A percentile compares a stretch with the other conserved stretches of the same genome.
Evolutionary conservation across 2,113 vertebrate species (phyloP).

Genomic region (Engraulis encrasicolus): DNA sequence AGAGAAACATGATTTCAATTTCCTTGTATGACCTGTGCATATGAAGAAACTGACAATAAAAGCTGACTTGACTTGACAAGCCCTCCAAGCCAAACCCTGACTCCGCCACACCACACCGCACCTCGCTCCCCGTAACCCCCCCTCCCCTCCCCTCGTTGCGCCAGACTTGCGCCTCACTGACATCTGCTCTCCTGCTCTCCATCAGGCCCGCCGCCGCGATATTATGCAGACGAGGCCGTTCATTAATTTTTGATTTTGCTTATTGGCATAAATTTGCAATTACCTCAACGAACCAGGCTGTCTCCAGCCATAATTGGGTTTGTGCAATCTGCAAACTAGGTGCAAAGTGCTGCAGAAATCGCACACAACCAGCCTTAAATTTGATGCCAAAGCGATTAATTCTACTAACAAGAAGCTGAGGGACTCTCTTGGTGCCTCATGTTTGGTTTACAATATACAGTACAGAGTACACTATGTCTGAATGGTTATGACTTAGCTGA

Average conservation of each 20-base stretch:
- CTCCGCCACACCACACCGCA: no score
- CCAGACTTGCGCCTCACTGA: not conserved
- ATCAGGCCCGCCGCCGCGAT: not conserved
- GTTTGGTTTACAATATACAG: not conserved
- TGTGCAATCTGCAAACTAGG: not conserved
- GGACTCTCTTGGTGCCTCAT: not conserved
- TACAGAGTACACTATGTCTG: not conserved
- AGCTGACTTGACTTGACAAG: no score
- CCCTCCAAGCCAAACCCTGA: no score
- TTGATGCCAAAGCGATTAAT: not conserved
- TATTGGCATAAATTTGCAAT: conserved; percentile 16
- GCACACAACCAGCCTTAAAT: not conserved
- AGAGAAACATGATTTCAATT: no score
- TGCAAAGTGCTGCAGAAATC: not conserved
- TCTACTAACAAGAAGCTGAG: not conserved
- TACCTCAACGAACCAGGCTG: not conserved
- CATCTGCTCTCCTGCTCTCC: not conserved
- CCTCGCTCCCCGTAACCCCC: not conserved
- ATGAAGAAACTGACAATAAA: no score
- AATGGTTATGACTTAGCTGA: not conserved
- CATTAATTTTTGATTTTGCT: conserved; percentile 10
- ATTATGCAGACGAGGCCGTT: not conserved
- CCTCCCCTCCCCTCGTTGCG: not conserved
- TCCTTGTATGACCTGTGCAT: no score
- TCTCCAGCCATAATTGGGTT: conserved; percentile 2